These are phyloP conservation scores for Scrobipalpa costella DNA, from an alignment of 2,888 invertebrate species.

Conservation along the genomic window DNA sequence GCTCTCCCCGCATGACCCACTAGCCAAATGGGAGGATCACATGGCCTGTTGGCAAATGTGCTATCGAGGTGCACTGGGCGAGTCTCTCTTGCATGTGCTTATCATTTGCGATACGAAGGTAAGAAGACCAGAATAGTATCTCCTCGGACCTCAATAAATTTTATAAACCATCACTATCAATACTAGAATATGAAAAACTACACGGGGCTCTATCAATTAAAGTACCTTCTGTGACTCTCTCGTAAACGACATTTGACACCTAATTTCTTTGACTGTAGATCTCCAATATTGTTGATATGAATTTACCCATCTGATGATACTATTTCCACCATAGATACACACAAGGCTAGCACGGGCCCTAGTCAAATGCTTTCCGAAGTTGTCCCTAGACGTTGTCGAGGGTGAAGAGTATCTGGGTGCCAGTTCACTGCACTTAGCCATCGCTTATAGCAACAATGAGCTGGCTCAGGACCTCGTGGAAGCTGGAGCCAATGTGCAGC, in stretches of 20 bases:
- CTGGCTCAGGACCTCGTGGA: conserved; percentile 95
- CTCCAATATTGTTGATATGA: too few species aligned
- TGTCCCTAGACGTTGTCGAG: conserved; percentile 96
- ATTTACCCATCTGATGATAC: too few species aligned
- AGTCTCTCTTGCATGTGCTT: conserved; percentile 95
- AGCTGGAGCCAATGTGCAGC: conserved; percentile 94
- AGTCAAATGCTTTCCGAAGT: conserved; percentile 93
- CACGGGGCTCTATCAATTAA: too few species aligned
- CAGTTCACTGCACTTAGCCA: conserved; percentile 96
- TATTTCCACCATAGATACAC: conserved; percentile 70
- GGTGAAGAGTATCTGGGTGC: conserved; percentile 98
- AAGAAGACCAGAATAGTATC: neutral
- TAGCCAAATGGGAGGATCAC: conserved; percentile 94
- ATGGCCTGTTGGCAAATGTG: conserved; percentile 99
- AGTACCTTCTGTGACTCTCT: too few species aligned
- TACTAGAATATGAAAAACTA: too few species aligned
- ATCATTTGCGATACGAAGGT: conserved; percentile 96
- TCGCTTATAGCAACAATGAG: conserved; percentile 98
- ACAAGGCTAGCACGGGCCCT: conserved; percentile 93
- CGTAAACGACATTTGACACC: too few species aligned
- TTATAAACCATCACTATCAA: too few species aligned
- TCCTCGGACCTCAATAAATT: too few species aligned
- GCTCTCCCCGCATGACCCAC: conserved; percentile 90
- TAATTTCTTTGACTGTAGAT: neutral
- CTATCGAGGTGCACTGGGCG: conserved; percentile 96